Evolutionary conservation across 1,140 invertebrate species (phyloP).

Genomic region (Pemphigus obesinymphae): DNA sequence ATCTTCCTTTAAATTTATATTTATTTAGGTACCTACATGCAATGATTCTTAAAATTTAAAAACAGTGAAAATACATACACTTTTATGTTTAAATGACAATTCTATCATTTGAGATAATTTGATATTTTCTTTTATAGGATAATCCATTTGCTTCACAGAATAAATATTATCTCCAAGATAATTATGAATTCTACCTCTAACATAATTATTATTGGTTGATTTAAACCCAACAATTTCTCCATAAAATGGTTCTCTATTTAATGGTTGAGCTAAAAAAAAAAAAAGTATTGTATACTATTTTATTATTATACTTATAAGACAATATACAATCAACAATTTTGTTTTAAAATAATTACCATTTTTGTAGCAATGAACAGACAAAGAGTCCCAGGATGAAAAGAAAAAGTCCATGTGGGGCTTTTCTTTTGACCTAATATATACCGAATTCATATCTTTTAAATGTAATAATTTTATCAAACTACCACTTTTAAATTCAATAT

Average conservation of each 20-base stretch:
- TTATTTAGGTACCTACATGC: too few relatives aligned
- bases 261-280: neutral
- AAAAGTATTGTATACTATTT: neutral
- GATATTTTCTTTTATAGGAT: conserved; percentile 7
- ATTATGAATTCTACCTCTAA: conserved; percentile 19
- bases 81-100: conserved; percentile 12
- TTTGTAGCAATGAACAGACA: conserved; percentile 5
- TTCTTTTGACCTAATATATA: conserved; percentile 17
- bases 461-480: neutral
- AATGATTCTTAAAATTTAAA: too few relatives aligned
- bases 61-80: conserved; percentile 18
- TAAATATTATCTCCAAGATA: neutral
- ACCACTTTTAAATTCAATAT: conserved; percentile 16
- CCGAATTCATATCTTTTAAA: neutral
- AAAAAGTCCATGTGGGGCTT: neutral
- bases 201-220: neutral
- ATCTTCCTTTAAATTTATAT: too few relatives aligned
- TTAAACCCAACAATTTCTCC: conserved; percentile 24
- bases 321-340: neutral
- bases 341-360: neutral
- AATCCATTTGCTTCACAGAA: conserved; percentile 21
- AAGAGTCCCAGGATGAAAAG: neutral
- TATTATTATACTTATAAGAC: neutral
- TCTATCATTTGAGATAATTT: conserved; percentile 7
- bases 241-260: conserved; percentile 16